Evolutionary conservation across 2,113 vertebrate species (phyloP).

Genomic region (Abramis brama): DNA sequence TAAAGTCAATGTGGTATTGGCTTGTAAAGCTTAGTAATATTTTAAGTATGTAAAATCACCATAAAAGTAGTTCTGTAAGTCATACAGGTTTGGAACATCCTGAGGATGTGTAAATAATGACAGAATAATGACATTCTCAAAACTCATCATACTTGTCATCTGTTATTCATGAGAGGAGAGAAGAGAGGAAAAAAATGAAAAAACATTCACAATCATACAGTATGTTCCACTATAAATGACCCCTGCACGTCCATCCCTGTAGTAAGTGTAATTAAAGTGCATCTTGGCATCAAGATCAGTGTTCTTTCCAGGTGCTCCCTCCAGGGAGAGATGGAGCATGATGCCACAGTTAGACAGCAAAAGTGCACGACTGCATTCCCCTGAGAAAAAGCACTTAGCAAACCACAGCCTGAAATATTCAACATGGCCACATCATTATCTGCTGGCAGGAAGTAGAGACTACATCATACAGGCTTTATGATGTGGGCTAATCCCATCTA

Average conservation of each 20-base stretch:
- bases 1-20: no score
- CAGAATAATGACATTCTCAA: background rate
- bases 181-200: background rate
- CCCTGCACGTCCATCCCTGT: background rate
- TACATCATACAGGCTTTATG: slow-evolving; percentile 37
- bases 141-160: background rate
- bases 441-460: background rate
- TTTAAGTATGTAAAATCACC: background rate
- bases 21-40: slow-evolving; percentile 7
- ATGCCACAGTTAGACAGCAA: background rate
- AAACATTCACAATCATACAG: background rate
- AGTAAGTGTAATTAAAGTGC: background rate
- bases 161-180: background rate
- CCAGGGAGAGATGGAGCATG: background rate
- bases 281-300: background rate
- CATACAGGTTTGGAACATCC: no score
- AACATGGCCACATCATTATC: slow-evolving; percentile 52
- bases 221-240: background rate
- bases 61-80: background rate
- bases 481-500: slow-evolving; percentile 27
- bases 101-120: no score
- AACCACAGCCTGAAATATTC: slow-evolving; percentile 47
- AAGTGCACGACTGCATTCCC: background rate
- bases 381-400: slow-evolving; percentile 44
- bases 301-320: slow-evolving; percentile 10